Evolutionary conservation across 2,797 vertebrate species (phyloP), one percentile per base, ranked within the genome.

Genomic region (Lacerta agilis): DNA sequence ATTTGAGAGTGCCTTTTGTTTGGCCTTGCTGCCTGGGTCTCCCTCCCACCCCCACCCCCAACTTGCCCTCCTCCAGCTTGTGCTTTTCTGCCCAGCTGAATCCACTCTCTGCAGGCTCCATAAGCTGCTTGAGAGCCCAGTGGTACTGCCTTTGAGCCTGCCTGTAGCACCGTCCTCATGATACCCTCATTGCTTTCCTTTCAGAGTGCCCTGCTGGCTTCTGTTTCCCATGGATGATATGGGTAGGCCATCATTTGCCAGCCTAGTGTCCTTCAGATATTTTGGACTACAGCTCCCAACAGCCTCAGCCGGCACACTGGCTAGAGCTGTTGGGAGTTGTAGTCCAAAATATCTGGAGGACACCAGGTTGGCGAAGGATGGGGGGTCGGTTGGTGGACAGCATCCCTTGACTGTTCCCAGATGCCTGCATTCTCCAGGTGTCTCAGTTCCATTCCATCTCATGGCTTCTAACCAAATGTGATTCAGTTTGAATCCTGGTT

Each of bases 1-100:
- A 75, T 45, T 41, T 82, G 58, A 76, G 58, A 82, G 83, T 58
- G 71, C 83, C 83, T 86, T 88, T 76, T 17, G 79, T 38, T 58
- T 83, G 73, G 36, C 33, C 18, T 81, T 75, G 43, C 17, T 76
- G 79, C 88, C 78, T 82, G 61, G 27, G 58, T 69, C 79, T 82
- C 27, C 20, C 43, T 38, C 27, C 20, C 20, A 64, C 45, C 38
- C 61, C 43, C 29, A 45, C 38, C 61, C 43, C 29, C n/a, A n/a
- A n/a, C 1, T n/a, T 23, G 20, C 11, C 43, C n/a, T 10, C 27
- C 36, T 15, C 73, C 73, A 71, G 11, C 33, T 38, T 83, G 25
- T 78, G 49, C 36, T 67, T 18, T 66, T 87, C 45, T 27, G 10
- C 2, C 43, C 41, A 67, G 25, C n/a, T 41, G 8, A 8, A 67